Conservation (phyloP, 1,140 invertebrate species). For the Drosophila parabipectinata region DNA sequence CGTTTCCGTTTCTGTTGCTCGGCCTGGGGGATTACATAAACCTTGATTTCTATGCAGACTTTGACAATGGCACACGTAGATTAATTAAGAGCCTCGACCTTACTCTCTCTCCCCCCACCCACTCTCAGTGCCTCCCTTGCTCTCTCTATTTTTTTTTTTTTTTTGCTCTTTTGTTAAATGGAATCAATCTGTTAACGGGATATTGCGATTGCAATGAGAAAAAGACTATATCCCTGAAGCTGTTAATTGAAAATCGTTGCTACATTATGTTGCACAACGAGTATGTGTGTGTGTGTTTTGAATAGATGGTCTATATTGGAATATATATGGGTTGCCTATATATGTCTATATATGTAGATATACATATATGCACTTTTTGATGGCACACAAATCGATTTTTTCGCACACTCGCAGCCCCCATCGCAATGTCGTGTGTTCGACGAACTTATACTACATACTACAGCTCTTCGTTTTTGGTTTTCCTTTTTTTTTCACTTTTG, state of each 20-base stretch:
- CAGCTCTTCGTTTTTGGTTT: constrained; percentile 21
- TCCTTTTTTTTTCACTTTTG: constrained; percentile 24
- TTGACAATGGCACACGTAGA: constrained; percentile 48
- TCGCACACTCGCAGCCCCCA: constrained; percentile 39
- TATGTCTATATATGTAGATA: constrained; percentile 2
- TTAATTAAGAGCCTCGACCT: constrained; percentile 39
- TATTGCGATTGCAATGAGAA: constrained; percentile 47
- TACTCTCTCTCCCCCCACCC: not conserved
- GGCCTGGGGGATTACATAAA: constrained; percentile 47
- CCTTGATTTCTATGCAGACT: constrained; percentile 43
- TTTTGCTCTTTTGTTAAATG: constrained; percentile 1
- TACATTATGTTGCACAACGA: constrained; percentile 75
- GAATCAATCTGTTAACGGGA: constrained; percentile 54
- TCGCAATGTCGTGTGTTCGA: constrained; percentile 36
- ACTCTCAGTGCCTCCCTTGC: not conserved
- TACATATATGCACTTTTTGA: constrained; percentile 51
- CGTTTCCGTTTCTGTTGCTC: constrained; percentile 1
- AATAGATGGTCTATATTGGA: not conserved
- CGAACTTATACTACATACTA: constrained; percentile 4
- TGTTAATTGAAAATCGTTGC: constrained; percentile 71
- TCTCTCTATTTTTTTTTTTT: not conserved
- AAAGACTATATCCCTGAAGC: constrained; percentile 29
- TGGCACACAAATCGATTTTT: constrained; percentile 80
- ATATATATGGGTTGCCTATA: constrained; percentile 10
- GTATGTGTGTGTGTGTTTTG: not conserved